Evolutionary conservation across 2,113 vertebrate species (phyloP).

Genomic region (Collichthys lucidus): DNA sequence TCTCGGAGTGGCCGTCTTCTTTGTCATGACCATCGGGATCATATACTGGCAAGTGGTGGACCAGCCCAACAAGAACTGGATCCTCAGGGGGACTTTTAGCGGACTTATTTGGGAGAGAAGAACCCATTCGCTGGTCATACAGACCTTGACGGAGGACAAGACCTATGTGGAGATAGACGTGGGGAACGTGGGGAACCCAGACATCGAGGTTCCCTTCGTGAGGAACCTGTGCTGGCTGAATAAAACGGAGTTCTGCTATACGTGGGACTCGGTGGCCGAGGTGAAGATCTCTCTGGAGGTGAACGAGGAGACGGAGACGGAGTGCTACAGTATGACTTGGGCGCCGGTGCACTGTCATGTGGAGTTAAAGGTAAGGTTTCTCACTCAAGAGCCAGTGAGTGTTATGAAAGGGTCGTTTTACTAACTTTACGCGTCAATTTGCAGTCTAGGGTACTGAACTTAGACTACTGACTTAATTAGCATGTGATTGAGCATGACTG

Average conservation of each 20-base stretch:
- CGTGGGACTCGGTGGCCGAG: conserved; percentile 90
- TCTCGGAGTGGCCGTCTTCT: conserved; percentile 91
- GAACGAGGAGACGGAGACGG: conserved; percentile 78
- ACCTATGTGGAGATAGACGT: conserved; percentile 86
- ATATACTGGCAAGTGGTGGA: conserved; percentile 96
- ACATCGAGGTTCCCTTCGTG: conserved; percentile 86
- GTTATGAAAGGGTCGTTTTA: neutral
- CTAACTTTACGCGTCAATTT: neutral
- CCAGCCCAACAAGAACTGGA: conserved; percentile 92
- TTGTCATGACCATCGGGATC: conserved; percentile 94
- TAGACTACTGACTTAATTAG: no score
- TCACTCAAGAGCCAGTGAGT: neutral
- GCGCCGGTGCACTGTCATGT: conserved; percentile 88
- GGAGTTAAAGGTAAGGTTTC: conserved; percentile 85
- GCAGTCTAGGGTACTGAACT: no score
- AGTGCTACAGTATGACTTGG: conserved; percentile 91
- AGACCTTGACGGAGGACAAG: conserved; percentile 86
- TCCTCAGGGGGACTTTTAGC: conserved; percentile 87
- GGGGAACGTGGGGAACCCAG: conserved; percentile 84
- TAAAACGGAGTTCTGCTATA: conserved; percentile 90
- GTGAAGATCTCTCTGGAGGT: conserved; percentile 86
- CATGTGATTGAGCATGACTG: neutral
- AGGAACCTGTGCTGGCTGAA: conserved; percentile 91
- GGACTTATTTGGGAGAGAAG: conserved; percentile 92
- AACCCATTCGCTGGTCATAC: conserved; percentile 87